Evolutionary conservation across 1,140 invertebrate genomes (phyloP), one percentile per base, ranked within the genome.

Genomic region (Ostrea edulis): DNA sequence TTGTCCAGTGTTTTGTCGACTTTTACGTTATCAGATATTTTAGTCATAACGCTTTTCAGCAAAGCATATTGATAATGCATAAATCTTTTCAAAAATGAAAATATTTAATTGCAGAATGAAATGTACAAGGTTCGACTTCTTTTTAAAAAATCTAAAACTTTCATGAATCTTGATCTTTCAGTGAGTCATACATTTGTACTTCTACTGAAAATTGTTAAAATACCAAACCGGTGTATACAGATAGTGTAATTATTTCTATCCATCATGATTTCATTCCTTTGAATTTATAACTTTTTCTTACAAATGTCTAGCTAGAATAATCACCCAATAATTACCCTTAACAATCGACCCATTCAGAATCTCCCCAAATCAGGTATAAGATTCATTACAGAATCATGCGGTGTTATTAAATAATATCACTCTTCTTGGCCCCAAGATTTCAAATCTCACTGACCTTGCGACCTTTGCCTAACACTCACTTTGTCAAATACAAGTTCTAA

Each of bases 211-310:
- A 71, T 71, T 71, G 68, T 71, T 71, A 71, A 71, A 71, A 71
- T 71, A 71, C 68, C 68, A 25, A 71, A 35, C 22, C 68, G 12
- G 8, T 71, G 68, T 71, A 71, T 71, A 71, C 68, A 71, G 68
- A 71, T 71, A 71, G 68, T 44, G 35, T 71, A 71, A 71, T 71
- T 71, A 71, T 71, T 71, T 35, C 68, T n/a, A 71, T 71, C 68
- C 22, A 71, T 71, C 68, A 71, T 25, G 68, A 71, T 71, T 71
- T 29, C 68, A 71, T 71, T 71, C 68, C 68, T 71, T 71, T 71
- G 68, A 71, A 71, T 71, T 71, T 71, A 71, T 71, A 71, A 71
- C 68, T 71, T 71, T 71, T 71, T 71, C 68, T 71, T 71, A 71
- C 68, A 71, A 71, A 71, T 71, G 68, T 25, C 68, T 71, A 25